These are phyloP conservation scores for Lytechinus variegatus DNA, from an alignment of 35 echinoderm and acorn worm species.

Conservation along the genomic window DNA sequence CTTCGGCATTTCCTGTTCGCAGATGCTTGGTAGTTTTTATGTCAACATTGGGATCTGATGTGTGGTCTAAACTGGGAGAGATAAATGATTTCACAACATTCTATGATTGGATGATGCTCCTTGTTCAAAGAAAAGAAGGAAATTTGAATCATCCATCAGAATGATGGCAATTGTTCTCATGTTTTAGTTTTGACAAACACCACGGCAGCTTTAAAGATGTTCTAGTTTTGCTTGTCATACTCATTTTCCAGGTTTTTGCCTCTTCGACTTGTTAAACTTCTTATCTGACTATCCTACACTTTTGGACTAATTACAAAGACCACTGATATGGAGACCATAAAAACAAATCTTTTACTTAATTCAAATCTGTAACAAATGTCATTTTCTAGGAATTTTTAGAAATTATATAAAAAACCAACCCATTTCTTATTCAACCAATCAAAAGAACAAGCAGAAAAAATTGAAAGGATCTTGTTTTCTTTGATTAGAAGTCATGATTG, in stretches of 20 bases:
- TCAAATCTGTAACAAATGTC: no score
- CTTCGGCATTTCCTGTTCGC: slow-evolving; percentile 24
- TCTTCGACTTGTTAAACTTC: not conserved
- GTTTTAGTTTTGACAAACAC: slow-evolving; percentile 2
- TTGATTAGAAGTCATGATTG: not conserved
- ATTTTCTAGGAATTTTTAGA: no score
- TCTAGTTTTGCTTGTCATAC: not conserved
- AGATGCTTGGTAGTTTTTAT: slow-evolving; percentile 21
- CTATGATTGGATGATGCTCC: not conserved
- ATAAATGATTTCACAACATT: slow-evolving; percentile 42
- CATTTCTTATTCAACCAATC: not conserved
- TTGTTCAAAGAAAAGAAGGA: slow-evolving; percentile 9
- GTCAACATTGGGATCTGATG: slow-evolving; percentile 31
- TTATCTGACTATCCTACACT: not conserved
- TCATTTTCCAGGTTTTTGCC: not conserved
- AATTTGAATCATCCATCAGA: slow-evolving; percentile 52
- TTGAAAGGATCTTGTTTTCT: slow-evolving; percentile 4
- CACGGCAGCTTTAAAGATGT: not conserved
- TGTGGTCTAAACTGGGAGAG: slow-evolving; percentile 20
- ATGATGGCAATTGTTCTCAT: slow-evolving; percentile 30
- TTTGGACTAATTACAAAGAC: no score
- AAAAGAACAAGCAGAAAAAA: not conserved
- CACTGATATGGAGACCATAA: no score
- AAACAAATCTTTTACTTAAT: no score
- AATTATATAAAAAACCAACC: no score